Percentiles rank a stretch among this genome's conserved stretches.
phyloP scores from a whole-genome alignment of 1,140 invertebrate genomes.

The Artemia franciscana region DNA sequence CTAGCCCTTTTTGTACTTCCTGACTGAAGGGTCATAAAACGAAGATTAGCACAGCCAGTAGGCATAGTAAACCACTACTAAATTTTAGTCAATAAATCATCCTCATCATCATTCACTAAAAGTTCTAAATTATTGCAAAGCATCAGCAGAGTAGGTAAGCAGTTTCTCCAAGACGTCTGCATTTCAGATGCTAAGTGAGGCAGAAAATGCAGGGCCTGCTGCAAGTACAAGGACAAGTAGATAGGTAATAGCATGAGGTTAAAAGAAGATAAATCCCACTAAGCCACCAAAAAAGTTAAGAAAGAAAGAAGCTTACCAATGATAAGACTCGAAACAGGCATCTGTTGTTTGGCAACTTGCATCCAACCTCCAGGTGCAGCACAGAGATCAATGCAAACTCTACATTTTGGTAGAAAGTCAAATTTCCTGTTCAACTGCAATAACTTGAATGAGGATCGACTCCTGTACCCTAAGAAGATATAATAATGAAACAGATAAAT shows the following conservation, averaged over 20 bases:
- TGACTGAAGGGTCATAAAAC: no score
- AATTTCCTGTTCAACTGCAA: constrained; percentile 94
- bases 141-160: no score
- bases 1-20: no score
- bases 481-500: constrained; percentile 4
- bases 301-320: constrained; percentile 33
- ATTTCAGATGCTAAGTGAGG: background rate
- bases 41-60: no score
- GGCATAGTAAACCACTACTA: no score
- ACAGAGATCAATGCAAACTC: constrained; percentile 91
- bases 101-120: no score
- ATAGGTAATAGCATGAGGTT: no score
- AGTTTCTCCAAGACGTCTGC: background rate
- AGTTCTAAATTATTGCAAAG: no score
- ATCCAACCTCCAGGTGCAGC: constrained; percentile 99
- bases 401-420: constrained; percentile 82
- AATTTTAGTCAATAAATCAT: no score
- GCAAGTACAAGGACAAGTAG: background rate
- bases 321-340: constrained; percentile 87
- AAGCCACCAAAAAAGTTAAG: no score
- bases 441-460: constrained; percentile 92
- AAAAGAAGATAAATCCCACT: no score
- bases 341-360: constrained; percentile 95
- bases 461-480: constrained; percentile 74
- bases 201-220: background rate